Base-by-base conservation (phyloP, 2,888 invertebrate species). In the Scaptomyza reducta region DNA sequence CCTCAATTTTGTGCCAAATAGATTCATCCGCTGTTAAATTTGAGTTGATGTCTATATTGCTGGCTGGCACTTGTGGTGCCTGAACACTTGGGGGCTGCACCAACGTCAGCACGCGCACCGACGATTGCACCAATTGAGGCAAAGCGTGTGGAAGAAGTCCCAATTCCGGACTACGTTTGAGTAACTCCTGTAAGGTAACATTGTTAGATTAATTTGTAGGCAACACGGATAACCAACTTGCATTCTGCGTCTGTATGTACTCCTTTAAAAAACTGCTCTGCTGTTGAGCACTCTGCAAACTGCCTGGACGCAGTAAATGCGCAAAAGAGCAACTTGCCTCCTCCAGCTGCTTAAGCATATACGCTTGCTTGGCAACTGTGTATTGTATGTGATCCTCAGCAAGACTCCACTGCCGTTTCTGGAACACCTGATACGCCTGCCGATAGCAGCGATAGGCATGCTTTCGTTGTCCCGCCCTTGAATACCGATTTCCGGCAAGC, bases 321-420 rank as follows among this genome's bases (percentile, higher is more conserved):
- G 96, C 94, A 90, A 97, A 96, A 69, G 97, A 96, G 76, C 94
- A 92, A 78, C 94, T 94, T 50, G 96, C 94, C 81, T 95, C 95
- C 74, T 94, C 93, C 31, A 94, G 92, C 87, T 94, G 94, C 87
- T 96, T 95, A 80, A 98, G 93, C 89, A 96, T 95, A 86, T 96
- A 95, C 33, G 97, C 97, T 91, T 98, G 96, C 76, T 97, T 95
- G 1, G 98, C 98, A 88, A 98, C 95, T 6, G 97, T 98, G 91
- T 97, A 97, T 92, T 97, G 96, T 87, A 99, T 98, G 92, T 99
- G 98, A 93, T 99, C 98, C 91, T 97, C 97, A 6, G 98, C 97
- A 78, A 98, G 93, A 76, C 96, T 95, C 98, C 98, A 99, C 6
- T 96, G 96, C 87, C 96, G 95, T 46, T 88, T 78, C 49, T 91